These are phyloP conservation scores for Digitonthophagus gazella DNA, from an alignment of 2,888 invertebrate species.

Conservation along the genomic window DNA sequence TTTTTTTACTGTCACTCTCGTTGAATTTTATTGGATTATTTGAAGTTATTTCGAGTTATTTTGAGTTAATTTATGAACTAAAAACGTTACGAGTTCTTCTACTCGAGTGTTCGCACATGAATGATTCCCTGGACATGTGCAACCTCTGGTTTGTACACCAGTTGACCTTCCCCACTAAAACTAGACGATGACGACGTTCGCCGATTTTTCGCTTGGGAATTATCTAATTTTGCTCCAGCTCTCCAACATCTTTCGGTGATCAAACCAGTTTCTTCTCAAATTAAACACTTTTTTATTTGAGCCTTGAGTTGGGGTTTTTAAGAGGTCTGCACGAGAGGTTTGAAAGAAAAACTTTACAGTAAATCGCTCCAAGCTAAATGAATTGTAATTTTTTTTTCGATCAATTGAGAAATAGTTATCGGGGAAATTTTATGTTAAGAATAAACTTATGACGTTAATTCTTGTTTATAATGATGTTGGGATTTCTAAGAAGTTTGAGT, in stretches of 20 bases:
- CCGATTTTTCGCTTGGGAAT: background rate
- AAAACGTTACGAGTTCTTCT: no score
- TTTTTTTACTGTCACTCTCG: no score
- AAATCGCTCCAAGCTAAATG: background rate
- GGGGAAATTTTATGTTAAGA: no score
- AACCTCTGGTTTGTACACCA: background rate
- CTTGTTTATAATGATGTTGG: no score
- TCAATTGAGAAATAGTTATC: background rate
- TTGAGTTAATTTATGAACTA: no score
- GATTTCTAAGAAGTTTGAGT: no score
- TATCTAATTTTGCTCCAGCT: background rate
- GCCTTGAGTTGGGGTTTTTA: background rate
- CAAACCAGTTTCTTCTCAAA: background rate
- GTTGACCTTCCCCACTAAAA: background rate
- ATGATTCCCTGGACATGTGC: background rate
- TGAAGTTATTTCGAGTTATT: no score
- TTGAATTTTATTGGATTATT: no score
- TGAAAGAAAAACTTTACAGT: background rate
- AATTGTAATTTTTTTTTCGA: background rate
- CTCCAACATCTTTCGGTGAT: background rate
- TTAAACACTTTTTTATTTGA: background rate
- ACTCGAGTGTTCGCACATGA: background rate
- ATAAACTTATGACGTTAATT: no score
- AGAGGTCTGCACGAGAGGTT: no score
- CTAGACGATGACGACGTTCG: background rate